Conservation (phyloP, 2,888 invertebrate species). For the Ctenicera cuprea region DNA sequence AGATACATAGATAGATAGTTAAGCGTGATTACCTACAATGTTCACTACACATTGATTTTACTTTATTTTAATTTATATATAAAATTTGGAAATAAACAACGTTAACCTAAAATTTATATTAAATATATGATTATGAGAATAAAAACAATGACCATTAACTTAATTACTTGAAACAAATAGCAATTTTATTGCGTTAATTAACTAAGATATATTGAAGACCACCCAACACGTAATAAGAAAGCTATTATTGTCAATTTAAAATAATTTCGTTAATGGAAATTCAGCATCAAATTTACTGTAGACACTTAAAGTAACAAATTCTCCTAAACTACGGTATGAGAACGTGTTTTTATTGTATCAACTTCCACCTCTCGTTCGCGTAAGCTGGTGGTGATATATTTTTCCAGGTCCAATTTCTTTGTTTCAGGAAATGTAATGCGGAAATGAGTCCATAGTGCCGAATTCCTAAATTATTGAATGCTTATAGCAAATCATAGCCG, state of each 20-base stretch:
- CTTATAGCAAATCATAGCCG: conserved; percentile 15
- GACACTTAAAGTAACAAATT: neutral
- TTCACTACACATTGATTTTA: too few relatives aligned
- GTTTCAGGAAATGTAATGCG: conserved; percentile 33
- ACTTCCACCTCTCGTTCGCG: conserved; percentile 19
- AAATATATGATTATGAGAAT: too few relatives aligned
- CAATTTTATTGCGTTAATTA: conserved; percentile 22
- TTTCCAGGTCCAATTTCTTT: conserved; percentile 33
- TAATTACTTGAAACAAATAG: conserved; percentile 3
- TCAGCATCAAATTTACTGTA: conserved; percentile 2
- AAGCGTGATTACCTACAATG: too few relatives aligned
- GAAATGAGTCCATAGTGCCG: conserved; percentile 22
- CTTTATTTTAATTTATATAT: too few relatives aligned
- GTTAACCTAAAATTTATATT: too few relatives aligned
- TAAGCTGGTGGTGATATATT: conserved; percentile 17
- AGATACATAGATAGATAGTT: too few relatives aligned
- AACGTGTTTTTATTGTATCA: conserved; percentile 18
- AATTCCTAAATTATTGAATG: conserved; percentile 37
- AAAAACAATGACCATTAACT: too few relatives aligned
- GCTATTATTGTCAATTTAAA: conserved; percentile 12
- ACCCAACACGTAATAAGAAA: conserved; percentile 9
- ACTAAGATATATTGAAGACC: conserved; percentile 12
- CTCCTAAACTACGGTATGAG: neutral
- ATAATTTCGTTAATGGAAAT: neutral
- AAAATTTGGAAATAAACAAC: too few relatives aligned